These are phyloP conservation scores for Drosophila testacea DNA, from an alignment of 2,888 invertebrate genomes.

Conservation along the genomic window DNA sequence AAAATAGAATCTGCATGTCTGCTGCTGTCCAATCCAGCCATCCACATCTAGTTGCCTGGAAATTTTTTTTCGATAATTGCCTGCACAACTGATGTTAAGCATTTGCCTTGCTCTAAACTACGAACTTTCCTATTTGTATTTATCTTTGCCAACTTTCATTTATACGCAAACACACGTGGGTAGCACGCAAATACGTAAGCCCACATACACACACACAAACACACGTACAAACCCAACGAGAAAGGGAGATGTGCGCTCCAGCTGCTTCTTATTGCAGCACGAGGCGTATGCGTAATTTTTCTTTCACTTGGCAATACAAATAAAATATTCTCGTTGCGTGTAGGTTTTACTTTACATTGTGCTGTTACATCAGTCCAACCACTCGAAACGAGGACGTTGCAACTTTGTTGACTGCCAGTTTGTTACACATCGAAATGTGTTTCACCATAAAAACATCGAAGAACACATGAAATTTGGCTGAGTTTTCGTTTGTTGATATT, in stretches of 20 bases:
- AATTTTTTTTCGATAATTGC: conserved; percentile 16
- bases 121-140: conserved; percentile 66
- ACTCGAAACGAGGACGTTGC: conserved; percentile 10
- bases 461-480: background rate
- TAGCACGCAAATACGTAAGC: conserved; percentile 8
- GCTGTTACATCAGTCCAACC: conserved; percentile 12
- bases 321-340: conserved; percentile 44
- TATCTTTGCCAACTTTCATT: conserved; percentile 63
- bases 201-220: conserved; percentile 8
- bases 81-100: conserved; percentile 24
- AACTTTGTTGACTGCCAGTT: conserved; percentile 38
- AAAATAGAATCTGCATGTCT: conserved; percentile 3
- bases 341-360: conserved; percentile 28
- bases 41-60: background rate
- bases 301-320: conserved; percentile 35
- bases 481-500: background rate
- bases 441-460: conserved; percentile 4
- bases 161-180: conserved; percentile 35
- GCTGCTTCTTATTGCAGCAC: conserved; percentile 45
- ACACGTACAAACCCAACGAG: too few relatives aligned
- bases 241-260: conserved; percentile 23
- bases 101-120: conserved; percentile 1
- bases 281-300: conserved; percentile 67
- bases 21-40: conserved; percentile 4
- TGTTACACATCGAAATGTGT: conserved; percentile 25